Evolutionary conservation across 2,113 vertebrate genomes (phyloP), one percentile per base, ranked within the genome.

Genomic region (Tangachromis dhanisi): DNA sequence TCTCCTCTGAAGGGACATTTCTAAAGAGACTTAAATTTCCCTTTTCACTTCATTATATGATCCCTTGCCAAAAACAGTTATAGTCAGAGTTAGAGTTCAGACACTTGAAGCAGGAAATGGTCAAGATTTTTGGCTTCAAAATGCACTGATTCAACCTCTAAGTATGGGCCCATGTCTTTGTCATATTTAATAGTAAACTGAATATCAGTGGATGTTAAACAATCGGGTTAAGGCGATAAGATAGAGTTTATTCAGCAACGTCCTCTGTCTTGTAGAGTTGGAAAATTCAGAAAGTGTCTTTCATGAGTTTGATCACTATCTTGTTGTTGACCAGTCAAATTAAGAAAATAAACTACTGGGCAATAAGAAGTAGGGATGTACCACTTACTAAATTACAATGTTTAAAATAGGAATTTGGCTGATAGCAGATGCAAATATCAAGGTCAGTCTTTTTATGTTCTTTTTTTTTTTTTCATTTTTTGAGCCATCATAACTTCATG

Each of bases 371-470:
- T 73, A 19, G 42, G 24, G 4, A 47, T 76, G 6, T 1, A 19
- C 24, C 21, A 29, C 6, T 29, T 76, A 47, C 42, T 16, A 76
- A 47, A 26, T 73, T 73, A 24, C 40, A 73, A 2, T 76, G 71
- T 76, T 76, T 47, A 76, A 29, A 76, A 76, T 29, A 29, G 16
- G 21, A 29, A 45, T 76, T 17, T 47, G 40, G 13, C 21, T 47
- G 8, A 29, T 45, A 19, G 24, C 24, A 19, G 14, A 47, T 47
- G 40, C 21, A 76, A 7, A 76, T 8, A 47, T 26, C 16, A 12
- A 29, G 9, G 24, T 8, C 8, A 5, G 0, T 2, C 13, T 76
- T 76, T 73, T 29, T 47, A 10, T 5, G 9, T 29, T 29, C 9
- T 17, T 17, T 59, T 26, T 26, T 26, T 40, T 71, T 9, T 17